Evolutionary conservation across 2,113 vertebrate species (phyloP).

Genomic region (Aix galericulata): DNA sequence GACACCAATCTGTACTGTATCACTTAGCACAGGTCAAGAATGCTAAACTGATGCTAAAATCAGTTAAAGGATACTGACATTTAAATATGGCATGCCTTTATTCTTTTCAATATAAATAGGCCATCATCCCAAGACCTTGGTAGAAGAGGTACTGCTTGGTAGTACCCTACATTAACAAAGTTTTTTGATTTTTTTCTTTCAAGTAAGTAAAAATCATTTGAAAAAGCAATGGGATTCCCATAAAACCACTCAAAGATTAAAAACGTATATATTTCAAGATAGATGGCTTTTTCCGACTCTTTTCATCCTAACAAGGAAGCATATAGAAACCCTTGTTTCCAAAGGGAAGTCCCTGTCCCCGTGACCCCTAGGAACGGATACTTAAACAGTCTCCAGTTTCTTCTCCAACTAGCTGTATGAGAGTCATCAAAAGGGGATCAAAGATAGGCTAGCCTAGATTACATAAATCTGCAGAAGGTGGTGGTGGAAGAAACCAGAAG

Average conservation of each 20-base stretch:
- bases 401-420: too few species aligned
- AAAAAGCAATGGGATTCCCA: not conserved
- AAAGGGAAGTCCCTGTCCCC: not conserved
- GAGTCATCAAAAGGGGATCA: not conserved
- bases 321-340: not conserved
- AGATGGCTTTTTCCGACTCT: not conserved
- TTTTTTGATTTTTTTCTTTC: not conserved
- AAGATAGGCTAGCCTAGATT: too few species aligned
- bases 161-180: not conserved
- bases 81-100: not conserved
- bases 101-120: not conserved
- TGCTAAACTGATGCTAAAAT: not conserved
- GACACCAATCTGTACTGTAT: not conserved
- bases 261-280: not conserved
- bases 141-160: not conserved
- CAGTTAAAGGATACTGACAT: not conserved
- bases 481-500: not conserved
- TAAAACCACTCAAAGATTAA: not conserved
- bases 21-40: not conserved
- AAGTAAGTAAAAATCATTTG: not conserved
- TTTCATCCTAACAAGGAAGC: not conserved
- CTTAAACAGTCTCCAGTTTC: not conserved
- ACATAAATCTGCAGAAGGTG: not conserved
- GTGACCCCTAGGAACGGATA: not conserved
- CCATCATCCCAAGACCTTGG: not conserved